Base-by-base conservation (phyloP, 1,140 invertebrate species). In the Cepaea nemoralis region DNA sequence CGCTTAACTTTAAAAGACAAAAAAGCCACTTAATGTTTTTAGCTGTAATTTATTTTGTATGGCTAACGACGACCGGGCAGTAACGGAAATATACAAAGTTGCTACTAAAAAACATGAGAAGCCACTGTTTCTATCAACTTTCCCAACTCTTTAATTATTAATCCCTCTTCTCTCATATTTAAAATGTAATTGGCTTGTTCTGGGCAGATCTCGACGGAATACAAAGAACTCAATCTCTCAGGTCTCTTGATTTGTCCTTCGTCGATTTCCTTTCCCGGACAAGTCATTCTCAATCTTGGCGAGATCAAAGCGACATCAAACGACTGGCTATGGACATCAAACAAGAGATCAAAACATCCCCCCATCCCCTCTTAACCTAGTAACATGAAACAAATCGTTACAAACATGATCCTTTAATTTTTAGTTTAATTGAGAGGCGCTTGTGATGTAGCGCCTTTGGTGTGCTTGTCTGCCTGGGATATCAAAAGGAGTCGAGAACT, bases 271-370 rank as follows among this genome's bases (percentile, higher is more conserved):
- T 55, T 55, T 55, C 2, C 16, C 22, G 50, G n/a, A 55, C 50
- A 10, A 55, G 6, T 55, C 50, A 55, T 55, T 55, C 19, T 2
- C 8, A 22, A 55, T 55, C 37, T 73, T 40, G 12, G 42, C 40
- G 16, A 45, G 37, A 73, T 73, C 37, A 40, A 73, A 42, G 14
- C 6, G 40, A 73, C 70, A 73, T 73, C 70, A 73, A 73, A 73
- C 37, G n/a, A 45, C 37, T 6, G 1, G 37, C 12, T 39, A 42
- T 35, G 70, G 70, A 73, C 70, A 73, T 73, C 70, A 73, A 45
- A 39, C 40, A 39, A 14, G 1, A 27, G 70, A 73, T 73, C 70
- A 27, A 69, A 73, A 27, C 35, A 73, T 55, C 6, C 50, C 8
- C 22, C 16, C 8, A 10, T 22, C 50, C n/a, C n/a, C n/a, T n/a